Evolutionary conservation across 2,113 vertebrate species (phyloP).

Genomic region (Cryptotis parvus): DNA sequence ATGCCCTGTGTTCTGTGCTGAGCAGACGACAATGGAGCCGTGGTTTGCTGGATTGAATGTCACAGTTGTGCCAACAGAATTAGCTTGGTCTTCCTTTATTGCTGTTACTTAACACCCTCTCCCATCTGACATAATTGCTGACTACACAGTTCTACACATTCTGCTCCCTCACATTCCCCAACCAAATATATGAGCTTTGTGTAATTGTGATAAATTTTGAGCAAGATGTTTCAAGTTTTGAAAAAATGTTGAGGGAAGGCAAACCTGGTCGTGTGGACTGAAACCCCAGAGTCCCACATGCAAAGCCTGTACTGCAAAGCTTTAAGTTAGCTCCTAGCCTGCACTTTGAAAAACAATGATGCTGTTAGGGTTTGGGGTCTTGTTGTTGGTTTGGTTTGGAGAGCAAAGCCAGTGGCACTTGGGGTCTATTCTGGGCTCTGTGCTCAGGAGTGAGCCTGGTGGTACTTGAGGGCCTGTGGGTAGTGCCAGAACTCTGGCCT

Average conservation of each 20-base stretch:
- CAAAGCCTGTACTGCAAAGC: no score
- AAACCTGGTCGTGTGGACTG: no score
- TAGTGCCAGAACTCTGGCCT: no score
- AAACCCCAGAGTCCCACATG: no score
- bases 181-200: background rate
- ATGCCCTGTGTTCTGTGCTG: background rate
- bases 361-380: no score
- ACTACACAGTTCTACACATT: background rate
- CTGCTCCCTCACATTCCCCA: background rate
- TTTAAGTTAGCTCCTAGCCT: no score
- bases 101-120: constrained; percentile 28
- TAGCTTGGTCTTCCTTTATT: background rate
- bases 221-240: constrained; percentile 39
- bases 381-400: no score
- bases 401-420: no score
- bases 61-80: background rate
- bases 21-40: background rate
- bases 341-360: no score
- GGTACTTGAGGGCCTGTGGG: no score
- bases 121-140: background rate
- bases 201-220: background rate
- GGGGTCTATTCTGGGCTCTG: no score
- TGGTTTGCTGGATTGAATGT: constrained; percentile 14
- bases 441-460: no score
- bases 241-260: background rate